Base-by-base conservation (phyloP, 2,113 vertebrate species). In the Notarius lentiginosus region DNA sequence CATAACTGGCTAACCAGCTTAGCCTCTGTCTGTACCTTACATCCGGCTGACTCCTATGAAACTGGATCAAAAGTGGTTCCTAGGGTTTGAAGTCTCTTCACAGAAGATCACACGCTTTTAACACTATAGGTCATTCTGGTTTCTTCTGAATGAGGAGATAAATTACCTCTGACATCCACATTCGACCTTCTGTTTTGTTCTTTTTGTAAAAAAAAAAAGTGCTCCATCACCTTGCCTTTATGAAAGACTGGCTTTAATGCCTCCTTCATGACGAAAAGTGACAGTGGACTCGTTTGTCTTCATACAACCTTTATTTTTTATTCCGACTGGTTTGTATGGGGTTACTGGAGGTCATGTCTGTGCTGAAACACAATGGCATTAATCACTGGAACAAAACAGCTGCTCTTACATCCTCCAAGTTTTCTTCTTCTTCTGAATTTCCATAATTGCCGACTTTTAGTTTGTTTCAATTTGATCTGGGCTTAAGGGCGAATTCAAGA, bases 61-160 rank as follows among this genome's bases (percentile, higher is more conserved):
- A 82, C 66, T 20, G 75, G 47, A 82, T 85, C 83, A 88, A 85
- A 81, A 82, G 82, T 10, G 22, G 1, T 34, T 77, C 87, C 61
- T 55, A 22, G 47, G 65, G 56, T 87, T 85, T 85, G 55, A 88
- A 77, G 83, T 85, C 55, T 41, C 10, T 87, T 73, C 66, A 55
- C 55, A 34, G 68, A 7, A 27, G 34, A 73, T 55, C 60, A 53
- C n/a, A 53, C 27, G 41, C 53, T 79, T 34, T 84, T 60, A 79
- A 22, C 61, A 61, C 83, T 47, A 73, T 49, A 47, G 49, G 20
- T 70, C 82, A 63, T 75, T 56, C 9, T 73, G 63, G 22, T 47
- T 85, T 30, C 76, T 15, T 56, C 20, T 58, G 24, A 81, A 80
- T 47, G 55, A 75, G 30, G 24, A 85, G 47, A 72, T 73, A 65